Base-by-base conservation (phyloP, 2,888 invertebrate genomes). In the Ormyrus thymus region DNA sequence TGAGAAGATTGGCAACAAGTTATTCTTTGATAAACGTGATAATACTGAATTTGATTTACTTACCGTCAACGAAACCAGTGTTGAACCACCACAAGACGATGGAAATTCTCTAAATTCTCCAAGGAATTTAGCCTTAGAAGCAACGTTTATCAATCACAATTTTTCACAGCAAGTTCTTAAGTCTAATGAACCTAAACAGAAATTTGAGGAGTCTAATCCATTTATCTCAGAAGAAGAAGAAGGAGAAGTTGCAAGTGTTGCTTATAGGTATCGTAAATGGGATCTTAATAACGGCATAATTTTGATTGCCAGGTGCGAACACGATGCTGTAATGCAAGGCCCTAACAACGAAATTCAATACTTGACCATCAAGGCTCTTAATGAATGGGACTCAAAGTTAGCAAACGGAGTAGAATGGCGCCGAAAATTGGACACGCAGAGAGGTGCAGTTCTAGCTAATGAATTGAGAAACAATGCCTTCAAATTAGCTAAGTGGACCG, bases 401-500 rank as follows among this genome's bases (percentile, higher is more conserved):
- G 97, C 97, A 51, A 98, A 97, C 85, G 98, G 98, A 8, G 97
- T 99, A 6, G 99, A 99, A 88, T 99, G 99, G 99, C 93, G 99
- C 71, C 97, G 98, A 89, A 98, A 98, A 86, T 91, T 99, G 81
- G 99, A 99, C 91, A 97, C 96, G 0, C 99, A 99, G 91, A 94
- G 98, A 75, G 99, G 99, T 81, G 99, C 99, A 9, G 99, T 99
- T 8, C 92, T 99, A 73, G 99, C 99, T 15, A 98, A 99, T 86
- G 99, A 99, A 90, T 91, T 99, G 83, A 94, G 99, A 84, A 99
- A 99, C 91, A 99, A 99, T 92, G 97, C 98, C n/a, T 98, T 98
- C 92, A 99, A 99, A 91, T 92, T 99, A 81, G 99, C 99, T 82
- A 99, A 99, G 89, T 99, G 99, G 99, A 99, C 99, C 0, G 97